Base-by-base conservation (phyloP, 2,888 invertebrate species). In the Pammene fasciana region DNA sequence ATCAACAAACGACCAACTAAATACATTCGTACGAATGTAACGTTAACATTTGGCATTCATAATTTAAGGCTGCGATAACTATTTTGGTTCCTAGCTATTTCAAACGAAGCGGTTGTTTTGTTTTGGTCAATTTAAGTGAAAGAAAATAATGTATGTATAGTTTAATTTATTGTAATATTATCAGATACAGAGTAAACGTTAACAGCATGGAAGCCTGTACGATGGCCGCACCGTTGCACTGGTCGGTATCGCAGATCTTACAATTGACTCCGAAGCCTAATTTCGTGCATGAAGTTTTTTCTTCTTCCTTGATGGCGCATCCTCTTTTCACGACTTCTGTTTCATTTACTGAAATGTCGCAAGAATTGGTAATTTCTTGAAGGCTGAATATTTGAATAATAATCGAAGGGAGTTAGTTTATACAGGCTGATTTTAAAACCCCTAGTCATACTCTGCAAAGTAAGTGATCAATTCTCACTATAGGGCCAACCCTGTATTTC, bases 321-420 rank as follows among this genome's bases (percentile, higher is more conserved):
- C 68, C 68, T 9, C 68, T 57, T 59, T 52, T 68, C 11, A 57
- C 50, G 9, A 68, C 16, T 38, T 64, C 57, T 5, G 57, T 65
- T 10, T 52, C 50, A 9, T 68, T 64, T 26, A 52, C 68, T 68
- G 46, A 16, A 68, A 65, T n/a, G 11, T 18, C 5, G n/a, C 18
- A 54, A 52, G 18, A 11, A 16, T 5, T 52, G 26, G 18, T 54
- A 26, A 3, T 34, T 34, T 26, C 13, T 52, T 18, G 7, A 13
- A 26, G 13, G 6, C 11, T 11, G 4, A 26, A 7, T 26, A 10
- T 8, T 10, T 45, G 13, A 10, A 48, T 48, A 10, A 10, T 18
- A 9, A 11, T 18, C 48, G 16, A 16, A 11, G 11, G 5, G 16
- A 14, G 16, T 18, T 16, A 5, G 50, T 50, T 18, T 18, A 0